These are phyloP conservation scores for Sebastes schlegelii DNA, from an alignment of 2,113 vertebrate species.

Conservation along the genomic window DNA sequence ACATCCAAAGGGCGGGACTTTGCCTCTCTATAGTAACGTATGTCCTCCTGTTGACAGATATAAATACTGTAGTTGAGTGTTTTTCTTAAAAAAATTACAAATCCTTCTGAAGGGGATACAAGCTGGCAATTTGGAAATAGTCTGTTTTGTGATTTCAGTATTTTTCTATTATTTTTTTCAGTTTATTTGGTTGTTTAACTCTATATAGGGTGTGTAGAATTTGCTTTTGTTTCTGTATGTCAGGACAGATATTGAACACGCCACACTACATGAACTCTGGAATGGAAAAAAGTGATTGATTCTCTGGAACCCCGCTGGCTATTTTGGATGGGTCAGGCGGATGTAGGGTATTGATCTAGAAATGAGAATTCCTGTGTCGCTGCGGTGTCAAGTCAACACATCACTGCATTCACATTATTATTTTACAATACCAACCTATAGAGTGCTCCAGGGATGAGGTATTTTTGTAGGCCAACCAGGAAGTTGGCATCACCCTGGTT, in stretches of 20 bases:
- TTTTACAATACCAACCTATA: background rate
- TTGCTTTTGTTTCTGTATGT: background rate
- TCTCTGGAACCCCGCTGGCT: slow-evolving; percentile 55
- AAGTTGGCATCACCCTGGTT: too few relatives aligned
- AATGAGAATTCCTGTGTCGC: slow-evolving; percentile 5
- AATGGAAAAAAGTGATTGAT: slow-evolving; percentile 66
- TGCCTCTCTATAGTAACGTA: too few relatives aligned
- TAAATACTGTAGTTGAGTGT: too few relatives aligned
- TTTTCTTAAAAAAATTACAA: too few relatives aligned
- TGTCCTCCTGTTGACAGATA: too few relatives aligned
- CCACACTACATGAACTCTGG: slow-evolving; percentile 16
- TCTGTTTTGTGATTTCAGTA: too few relatives aligned
- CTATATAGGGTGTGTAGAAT: background rate
- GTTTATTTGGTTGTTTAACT: background rate
- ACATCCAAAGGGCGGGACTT: too few relatives aligned
- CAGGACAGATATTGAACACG: background rate
- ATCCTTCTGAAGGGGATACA: too few relatives aligned
- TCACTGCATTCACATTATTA: slow-evolving; percentile 7
- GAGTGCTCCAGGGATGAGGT: background rate
- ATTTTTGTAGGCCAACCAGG: too few relatives aligned
- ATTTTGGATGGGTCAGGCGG: slow-evolving; percentile 38
- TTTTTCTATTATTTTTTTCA: too few relatives aligned
- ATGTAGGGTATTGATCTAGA: slow-evolving; percentile 42
- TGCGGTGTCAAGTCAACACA: background rate
- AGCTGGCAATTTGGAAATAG: too few relatives aligned